A percentile compares a stretch with the other conserved stretches of the same genome.
Evolutionary conservation across 35 echinoderm and acorn worm genomes (phyloP).

Genomic region (Apostichopus californicus): DNA sequence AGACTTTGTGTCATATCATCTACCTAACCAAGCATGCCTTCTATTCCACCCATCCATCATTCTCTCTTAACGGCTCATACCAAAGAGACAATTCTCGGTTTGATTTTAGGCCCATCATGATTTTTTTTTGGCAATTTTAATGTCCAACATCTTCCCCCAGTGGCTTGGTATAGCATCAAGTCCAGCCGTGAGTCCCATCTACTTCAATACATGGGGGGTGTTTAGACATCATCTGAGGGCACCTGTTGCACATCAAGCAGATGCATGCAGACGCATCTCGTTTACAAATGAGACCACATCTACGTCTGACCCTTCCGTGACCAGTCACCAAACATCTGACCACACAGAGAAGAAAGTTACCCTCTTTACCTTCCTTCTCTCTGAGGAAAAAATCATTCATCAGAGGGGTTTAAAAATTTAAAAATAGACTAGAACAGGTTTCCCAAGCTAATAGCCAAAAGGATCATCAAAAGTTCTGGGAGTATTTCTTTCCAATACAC

Average conservation of each 20-base stretch:
- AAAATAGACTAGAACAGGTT: background rate
- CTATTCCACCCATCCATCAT: background rate
- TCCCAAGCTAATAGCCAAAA: background rate
- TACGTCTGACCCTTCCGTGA: slow-evolving; percentile 46
- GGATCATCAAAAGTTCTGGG: no score
- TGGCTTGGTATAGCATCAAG: slow-evolving; percentile 58
- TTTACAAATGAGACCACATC: slow-evolving; percentile 41
- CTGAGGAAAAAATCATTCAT: slow-evolving; percentile 62
- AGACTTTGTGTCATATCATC: no score
- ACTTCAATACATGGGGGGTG: slow-evolving; percentile 33
- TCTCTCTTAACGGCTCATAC: background rate
- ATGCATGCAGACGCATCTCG: background rate
- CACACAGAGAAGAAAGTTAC: slow-evolving; percentile 56
- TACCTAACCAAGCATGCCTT: background rate
- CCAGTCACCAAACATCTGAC: slow-evolving; percentile 51
- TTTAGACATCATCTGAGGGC: slow-evolving; percentile 50
- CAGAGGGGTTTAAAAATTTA: slow-evolving; percentile 33
- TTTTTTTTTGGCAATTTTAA: slow-evolving; percentile 24
- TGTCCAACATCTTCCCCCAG: slow-evolving; percentile 29
- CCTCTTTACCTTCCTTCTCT: slow-evolving; percentile 54
- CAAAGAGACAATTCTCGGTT: background rate
- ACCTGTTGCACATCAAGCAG: slow-evolving; percentile 47
- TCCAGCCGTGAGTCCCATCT: slow-evolving; percentile 46
- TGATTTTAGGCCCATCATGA: slow-evolving; percentile 4
- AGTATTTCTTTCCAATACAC: no score